phyloP scores from a whole-genome alignment of 2,888 invertebrate species.

The Achlya flavicornis region DNA sequence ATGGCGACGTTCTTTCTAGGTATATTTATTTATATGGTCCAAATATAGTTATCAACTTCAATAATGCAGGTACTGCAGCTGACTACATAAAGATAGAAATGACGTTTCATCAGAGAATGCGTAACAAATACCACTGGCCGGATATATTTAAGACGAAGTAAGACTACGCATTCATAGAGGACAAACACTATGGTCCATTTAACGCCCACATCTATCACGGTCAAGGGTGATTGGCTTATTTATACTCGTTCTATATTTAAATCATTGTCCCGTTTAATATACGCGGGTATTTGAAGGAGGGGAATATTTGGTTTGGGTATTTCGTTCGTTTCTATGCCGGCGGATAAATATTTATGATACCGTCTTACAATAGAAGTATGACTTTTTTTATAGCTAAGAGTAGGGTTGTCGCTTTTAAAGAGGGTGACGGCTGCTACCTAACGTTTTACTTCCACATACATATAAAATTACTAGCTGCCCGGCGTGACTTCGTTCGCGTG shows the following conservation, averaged over 20 bases:
- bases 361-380: background rate
- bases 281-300: background rate
- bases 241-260: background rate
- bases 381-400: background rate
- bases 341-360: background rate
- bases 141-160: background rate
- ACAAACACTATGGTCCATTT: background rate
- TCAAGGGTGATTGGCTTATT: slow-evolving; percentile 3
- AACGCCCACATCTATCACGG: background rate
- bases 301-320: background rate
- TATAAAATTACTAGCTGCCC: too few species aligned
- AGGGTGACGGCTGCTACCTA: background rate
- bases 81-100: background rate
- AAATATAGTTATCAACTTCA: too few species aligned
- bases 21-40: too few species aligned
- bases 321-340: background rate
- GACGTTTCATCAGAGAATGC: background rate
- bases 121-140: background rate
- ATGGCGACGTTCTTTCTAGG: too few species aligned
- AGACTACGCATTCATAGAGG: slow-evolving; percentile 6
- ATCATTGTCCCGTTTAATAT: background rate
- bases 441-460: too few species aligned
- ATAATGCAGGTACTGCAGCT: too few species aligned
- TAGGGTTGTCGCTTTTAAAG: background rate
- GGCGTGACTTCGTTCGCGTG: too few species aligned